Evolutionary conservation across 2,113 vertebrate species (phyloP), one percentile per base, ranked within the genome.

Genomic region (Elanoides forficatus): DNA sequence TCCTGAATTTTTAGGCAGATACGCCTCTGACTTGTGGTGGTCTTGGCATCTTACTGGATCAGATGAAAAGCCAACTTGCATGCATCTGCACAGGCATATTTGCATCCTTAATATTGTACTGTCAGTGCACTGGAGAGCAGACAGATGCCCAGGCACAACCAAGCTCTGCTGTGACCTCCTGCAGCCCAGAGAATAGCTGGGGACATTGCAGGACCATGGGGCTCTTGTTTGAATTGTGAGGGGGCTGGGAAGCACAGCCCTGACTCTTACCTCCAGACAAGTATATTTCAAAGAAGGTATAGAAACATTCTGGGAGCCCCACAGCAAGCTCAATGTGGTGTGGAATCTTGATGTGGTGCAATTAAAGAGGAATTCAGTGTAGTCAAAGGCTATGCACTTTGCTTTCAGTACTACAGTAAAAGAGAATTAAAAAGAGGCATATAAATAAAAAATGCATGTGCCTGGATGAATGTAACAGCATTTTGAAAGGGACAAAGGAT

Each of bases 401-500:
- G 5, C 13, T 92, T 90, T 81, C 82, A 72, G 40, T 86, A 9
- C 19, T 76, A 36, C 6, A 25, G 47, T 66, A 88, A 91, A 88
- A 93, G 4, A 83, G 25, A 83, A 86, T 81, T 66, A 20, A 86
- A 74, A 76, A 88, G 55, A 83, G 26, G 68, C 42, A 65, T 80
- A 82, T 65, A 82, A 92, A 88, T 92, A 90, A 74, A 86, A 75
- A 79, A 67, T 36, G 3, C 3, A 7, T 29, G 38, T 43, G 34
- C 48, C n/a, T 71, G 73, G 70, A 59, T 76, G 42, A 93, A 63
- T 79, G 7, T 71, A 88, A 79, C 0, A 1, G 38, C 48, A 88
- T 93, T 95, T 95, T 90, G 40, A 86, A 95, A 96, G 93, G 82
- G 86, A 93, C 59, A 94, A 93, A 88, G 55, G 36, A 88, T 92